These are phyloP conservation scores for Lagenorhynchus albirostris DNA, from an alignment of 2,113 vertebrate species.

Conservation along the genomic window DNA sequence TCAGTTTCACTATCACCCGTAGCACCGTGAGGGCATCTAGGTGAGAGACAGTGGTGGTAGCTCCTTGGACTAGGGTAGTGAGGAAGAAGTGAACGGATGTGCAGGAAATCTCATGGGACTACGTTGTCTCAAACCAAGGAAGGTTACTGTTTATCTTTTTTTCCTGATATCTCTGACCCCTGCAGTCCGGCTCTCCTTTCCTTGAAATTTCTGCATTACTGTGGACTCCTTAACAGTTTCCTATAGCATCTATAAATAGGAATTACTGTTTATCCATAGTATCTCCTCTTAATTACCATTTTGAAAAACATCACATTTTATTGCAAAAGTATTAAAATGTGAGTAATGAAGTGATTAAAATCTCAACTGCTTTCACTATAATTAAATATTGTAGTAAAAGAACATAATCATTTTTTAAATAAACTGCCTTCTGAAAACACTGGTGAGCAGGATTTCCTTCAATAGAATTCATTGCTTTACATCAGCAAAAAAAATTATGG, in stretches of 20 bases:
- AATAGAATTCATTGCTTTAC: slow-evolving; percentile 27
- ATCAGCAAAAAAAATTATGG: neutral
- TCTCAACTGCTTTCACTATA: neutral
- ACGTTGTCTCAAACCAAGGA: neutral
- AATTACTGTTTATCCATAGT: neutral
- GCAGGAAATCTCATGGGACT: neutral
- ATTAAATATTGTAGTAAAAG: slow-evolving; percentile 16
- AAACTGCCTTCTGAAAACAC: slow-evolving; percentile 17
- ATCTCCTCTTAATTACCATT: neutral
- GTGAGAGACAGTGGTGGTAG: neutral
- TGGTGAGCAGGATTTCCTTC: slow-evolving; percentile 32
- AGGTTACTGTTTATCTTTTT: neutral
- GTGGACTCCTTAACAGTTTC: neutral
- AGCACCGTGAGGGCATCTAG: fast-evolving
- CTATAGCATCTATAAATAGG: neutral
- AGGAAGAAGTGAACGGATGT: neutral
- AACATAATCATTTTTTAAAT: slow-evolving; percentile 21
- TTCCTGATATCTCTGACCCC: neutral
- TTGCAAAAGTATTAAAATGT: slow-evolving; percentile 14
- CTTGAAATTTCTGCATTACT: neutral
- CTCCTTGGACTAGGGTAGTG: neutral
- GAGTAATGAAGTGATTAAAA: slow-evolving; percentile 25
- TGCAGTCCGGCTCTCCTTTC: neutral
- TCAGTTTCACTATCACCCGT: neutral
- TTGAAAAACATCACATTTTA: slow-evolving; percentile 10